A percentile compares a stretch with the other conserved stretches of the same genome.
phyloP scores from a whole-genome alignment of 2,113 vertebrate genomes.

The Python bivittatus region DNA sequence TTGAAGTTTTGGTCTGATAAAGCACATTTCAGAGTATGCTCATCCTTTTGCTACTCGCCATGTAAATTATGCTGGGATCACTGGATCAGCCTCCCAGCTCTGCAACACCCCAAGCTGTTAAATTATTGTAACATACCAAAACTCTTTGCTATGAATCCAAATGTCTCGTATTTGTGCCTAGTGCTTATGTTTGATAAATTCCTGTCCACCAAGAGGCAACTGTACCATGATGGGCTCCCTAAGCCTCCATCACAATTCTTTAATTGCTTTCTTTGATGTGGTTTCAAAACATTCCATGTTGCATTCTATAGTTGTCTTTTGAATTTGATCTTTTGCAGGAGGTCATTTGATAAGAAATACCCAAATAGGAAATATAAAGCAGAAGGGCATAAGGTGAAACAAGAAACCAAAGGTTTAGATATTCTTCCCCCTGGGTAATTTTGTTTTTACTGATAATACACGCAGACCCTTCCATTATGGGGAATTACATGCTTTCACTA shows the following conservation, averaged over 20 bases:
- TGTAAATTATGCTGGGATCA: not conserved
- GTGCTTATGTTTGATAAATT: conserved; percentile 1
- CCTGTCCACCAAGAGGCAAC: conserved; percentile 1
- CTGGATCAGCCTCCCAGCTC: not conserved
- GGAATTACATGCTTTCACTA: conserved; percentile 17
- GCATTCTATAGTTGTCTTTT: conserved; percentile 20
- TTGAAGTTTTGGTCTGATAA: not conserved
- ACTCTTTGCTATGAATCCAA: conserved; percentile 5
- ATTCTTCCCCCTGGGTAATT: not conserved
- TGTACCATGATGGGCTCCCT: conserved; percentile 18
- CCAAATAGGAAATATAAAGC: conserved; percentile 27
- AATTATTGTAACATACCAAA: not conserved
- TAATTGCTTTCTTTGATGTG: conserved; percentile 29
- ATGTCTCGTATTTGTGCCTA: conserved; percentile 4
- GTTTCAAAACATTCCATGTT: conserved; percentile 11
- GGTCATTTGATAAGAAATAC: conserved; percentile 21
- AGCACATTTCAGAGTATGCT: not conserved
- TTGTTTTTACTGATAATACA: not conserved
- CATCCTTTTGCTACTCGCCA: not conserved
- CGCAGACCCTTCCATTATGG: not conserved
- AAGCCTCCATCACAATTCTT: conserved; percentile 15
- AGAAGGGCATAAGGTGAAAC: conserved; percentile 10
- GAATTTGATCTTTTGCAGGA: conserved; percentile 34
- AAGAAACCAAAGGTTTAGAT: conserved; percentile 21
- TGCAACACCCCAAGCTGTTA: not conserved